A percentile compares a stretch with the other conserved stretches of the same genome.
Conservation (phyloP, 1,140 invertebrate species). For the Drosophila repleta region DNA sequence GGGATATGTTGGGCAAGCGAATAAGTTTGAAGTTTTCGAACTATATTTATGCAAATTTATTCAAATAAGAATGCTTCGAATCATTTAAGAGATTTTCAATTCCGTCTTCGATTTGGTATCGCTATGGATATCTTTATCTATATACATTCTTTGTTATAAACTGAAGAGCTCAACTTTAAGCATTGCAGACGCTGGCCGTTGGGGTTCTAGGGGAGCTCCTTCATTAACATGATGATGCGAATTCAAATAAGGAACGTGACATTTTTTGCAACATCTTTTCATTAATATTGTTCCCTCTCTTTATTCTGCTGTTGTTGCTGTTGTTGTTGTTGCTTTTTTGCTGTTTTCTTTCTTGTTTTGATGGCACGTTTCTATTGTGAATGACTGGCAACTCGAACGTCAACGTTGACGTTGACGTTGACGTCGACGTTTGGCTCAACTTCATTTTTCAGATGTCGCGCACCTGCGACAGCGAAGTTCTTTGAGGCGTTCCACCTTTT, state of each 20-base stretch:
- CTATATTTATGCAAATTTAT: too few species aligned
- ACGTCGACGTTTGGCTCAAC: constrained; percentile 57
- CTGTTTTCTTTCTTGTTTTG: constrained; percentile 7
- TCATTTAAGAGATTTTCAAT: too few species aligned
- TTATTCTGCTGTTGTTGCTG: not conserved
- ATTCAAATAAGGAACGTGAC: constrained; percentile 48
- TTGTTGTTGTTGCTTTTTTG: not conserved
- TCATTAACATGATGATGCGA: constrained; percentile 40
- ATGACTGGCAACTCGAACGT: constrained; percentile 65
- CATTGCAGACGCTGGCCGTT: not conserved
- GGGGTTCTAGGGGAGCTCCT: constrained; percentile 1
- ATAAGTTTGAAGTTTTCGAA: too few species aligned
- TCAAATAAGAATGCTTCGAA: too few species aligned
- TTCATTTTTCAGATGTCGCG: constrained; percentile 76
- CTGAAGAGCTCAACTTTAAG: not conserved
- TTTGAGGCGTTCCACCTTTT: constrained; percentile 64
- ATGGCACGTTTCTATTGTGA: constrained; percentile 39
- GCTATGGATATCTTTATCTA: too few species aligned
- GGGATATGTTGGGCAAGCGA: too few species aligned
- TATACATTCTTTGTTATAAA: not conserved
- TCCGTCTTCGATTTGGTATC: not conserved
- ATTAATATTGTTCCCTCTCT: constrained; percentile 43
- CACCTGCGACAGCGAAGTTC: constrained; percentile 65
- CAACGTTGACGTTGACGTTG: constrained; percentile 5
- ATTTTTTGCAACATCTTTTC: constrained; percentile 52